phyloP scores from a whole-genome alignment of 2,888 invertebrate genomes.

The Leptogaster cylindrica region DNA sequence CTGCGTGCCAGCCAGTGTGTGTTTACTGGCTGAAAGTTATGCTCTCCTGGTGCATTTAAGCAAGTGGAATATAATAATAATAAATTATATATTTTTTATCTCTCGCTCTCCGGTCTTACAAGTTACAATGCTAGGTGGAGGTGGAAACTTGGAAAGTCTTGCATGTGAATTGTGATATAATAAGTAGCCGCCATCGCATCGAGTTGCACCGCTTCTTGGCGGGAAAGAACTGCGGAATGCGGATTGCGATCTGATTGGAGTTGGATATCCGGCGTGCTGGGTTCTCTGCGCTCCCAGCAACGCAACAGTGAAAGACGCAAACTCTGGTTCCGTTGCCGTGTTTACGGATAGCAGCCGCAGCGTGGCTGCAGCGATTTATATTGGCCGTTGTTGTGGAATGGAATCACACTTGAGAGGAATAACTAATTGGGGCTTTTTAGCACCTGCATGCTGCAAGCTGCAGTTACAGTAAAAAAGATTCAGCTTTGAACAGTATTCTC shows the following conservation, averaged over 20 bases:
- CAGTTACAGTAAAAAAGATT: too few relatives aligned
- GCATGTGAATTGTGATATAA: slow-evolving; percentile 44
- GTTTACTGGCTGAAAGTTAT: slow-evolving; percentile 46
- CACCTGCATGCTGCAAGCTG: too few relatives aligned
- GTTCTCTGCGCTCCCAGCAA: slow-evolving; percentile 53
- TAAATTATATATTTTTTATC: slow-evolving; percentile 62
- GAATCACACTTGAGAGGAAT: too few relatives aligned
- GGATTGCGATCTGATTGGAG: too few relatives aligned
- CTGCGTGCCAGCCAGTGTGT: neutral
- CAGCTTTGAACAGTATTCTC: too few relatives aligned
- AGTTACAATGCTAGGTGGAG: neutral
- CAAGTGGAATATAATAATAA: slow-evolving; percentile 63
- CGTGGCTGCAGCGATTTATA: neutral
- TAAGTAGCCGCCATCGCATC: neutral
- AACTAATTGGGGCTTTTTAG: too few relatives aligned
- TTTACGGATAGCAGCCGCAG: neutral
- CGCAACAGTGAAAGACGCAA: slow-evolving; percentile 63
- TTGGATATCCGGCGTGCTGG: neutral
- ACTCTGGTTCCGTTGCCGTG: slow-evolving; percentile 54
- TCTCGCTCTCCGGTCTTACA: slow-evolving; percentile 46
- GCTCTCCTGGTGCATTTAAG: slow-evolving; percentile 61
- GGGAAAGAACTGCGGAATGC: neutral
- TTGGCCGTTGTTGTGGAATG: too few relatives aligned
- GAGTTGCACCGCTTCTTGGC: neutral
- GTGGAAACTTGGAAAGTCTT: slow-evolving; percentile 45